A percentile compares a stretch with the other conserved stretches of the same genome.
These are phyloP conservation scores for Sesamia nonagrioides DNA, from an alignment of 1,140 invertebrate species.

Conservation along the genomic window DNA sequence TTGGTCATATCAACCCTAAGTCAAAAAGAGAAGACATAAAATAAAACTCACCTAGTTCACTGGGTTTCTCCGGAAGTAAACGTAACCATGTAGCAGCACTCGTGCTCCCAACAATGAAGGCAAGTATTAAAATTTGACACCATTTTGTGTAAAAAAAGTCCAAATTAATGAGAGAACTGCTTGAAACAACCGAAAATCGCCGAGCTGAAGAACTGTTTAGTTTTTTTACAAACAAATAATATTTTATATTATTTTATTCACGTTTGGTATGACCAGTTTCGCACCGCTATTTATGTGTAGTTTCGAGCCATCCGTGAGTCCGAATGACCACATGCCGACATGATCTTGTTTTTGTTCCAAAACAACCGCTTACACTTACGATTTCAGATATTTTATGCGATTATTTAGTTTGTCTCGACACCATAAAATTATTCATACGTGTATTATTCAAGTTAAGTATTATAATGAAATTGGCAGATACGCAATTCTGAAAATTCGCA, in stretches of 20 bases:
- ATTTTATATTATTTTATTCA: slow-evolving; percentile 17
- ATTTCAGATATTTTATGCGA: slow-evolving; percentile 36
- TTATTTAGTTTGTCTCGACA: neutral
- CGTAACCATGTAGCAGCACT: slow-evolving; percentile 64
- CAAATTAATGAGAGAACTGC: too few relatives aligned
- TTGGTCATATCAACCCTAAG: too few relatives aligned
- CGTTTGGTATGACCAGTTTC: slow-evolving; percentile 20
- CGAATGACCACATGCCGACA: slow-evolving; percentile 62
- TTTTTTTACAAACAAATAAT: neutral
- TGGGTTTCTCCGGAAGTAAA: slow-evolving; percentile 64
- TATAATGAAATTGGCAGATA: too few relatives aligned
- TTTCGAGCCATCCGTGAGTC: slow-evolving; percentile 29
- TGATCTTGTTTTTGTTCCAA: slow-evolving; percentile 72
- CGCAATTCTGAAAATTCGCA: too few relatives aligned
- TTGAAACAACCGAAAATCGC: neutral
- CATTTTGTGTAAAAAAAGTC: slow-evolving; percentile 59
- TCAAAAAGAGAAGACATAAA: neutral
- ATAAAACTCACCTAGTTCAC: slow-evolving; percentile 64
- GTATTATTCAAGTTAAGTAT: too few relatives aligned
- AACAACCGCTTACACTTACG: slow-evolving; percentile 60
- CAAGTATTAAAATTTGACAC: slow-evolving; percentile 68
- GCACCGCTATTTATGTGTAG: slow-evolving; percentile 49
- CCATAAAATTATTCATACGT: neutral
- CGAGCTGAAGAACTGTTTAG: neutral
- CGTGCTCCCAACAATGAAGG: slow-evolving; percentile 60